phyloP scores from a whole-genome alignment of 2,113 vertebrate genomes.

The Campylomormyrus tamandua region DNA sequence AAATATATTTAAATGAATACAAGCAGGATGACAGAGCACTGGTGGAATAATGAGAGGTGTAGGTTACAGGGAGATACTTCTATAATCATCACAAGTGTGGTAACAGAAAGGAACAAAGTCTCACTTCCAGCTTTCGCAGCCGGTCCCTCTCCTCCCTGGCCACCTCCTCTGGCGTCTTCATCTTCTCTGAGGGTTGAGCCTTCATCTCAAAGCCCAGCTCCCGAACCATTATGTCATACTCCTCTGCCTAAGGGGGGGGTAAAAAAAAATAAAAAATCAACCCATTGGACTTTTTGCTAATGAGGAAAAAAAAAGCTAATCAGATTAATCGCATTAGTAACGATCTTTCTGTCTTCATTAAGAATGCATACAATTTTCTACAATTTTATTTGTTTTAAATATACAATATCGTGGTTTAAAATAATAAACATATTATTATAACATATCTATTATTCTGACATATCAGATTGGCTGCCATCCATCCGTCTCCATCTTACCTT shows the following conservation, averaged over 20 bases:
- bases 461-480: neutral
- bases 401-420: neutral
- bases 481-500: constrained; percentile 56
- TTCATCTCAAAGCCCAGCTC: constrained; percentile 97
- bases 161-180: constrained; percentile 84
- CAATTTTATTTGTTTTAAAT: neutral
- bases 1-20: neutral
- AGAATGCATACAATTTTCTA: neutral
- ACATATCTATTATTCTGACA: no score
- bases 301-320: neutral
- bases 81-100: neutral
- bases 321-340: neutral
- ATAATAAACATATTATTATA: neutral
- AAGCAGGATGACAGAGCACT: neutral
- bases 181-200: constrained; percentile 80
- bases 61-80: neutral
- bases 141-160: constrained; percentile 74
- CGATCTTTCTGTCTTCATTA: neutral
- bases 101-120: neutral
- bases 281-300: neutral
- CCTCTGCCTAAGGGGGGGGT: constrained; percentile 63
- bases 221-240: constrained; percentile 85
- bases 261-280: neutral
- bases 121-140: constrained; percentile 79
- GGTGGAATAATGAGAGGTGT: neutral